phyloP scores from a whole-genome alignment of 2,113 vertebrate species.

The Sinocyclocheilus anshuiensis region DNA sequence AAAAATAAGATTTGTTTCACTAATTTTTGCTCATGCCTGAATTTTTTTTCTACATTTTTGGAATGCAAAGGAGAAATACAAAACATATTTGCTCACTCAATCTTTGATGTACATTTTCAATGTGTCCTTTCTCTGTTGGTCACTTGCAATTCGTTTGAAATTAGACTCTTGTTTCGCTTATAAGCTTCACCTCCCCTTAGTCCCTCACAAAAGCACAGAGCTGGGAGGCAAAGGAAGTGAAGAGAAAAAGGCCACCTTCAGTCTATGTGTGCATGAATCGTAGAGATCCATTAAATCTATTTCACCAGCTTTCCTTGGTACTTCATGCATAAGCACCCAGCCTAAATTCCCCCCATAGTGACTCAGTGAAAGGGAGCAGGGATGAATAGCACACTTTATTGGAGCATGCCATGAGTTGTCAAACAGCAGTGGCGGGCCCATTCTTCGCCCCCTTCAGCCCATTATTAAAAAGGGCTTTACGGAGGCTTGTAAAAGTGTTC shows the following conservation, averaged over 20 bases:
- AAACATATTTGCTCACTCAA: neutral
- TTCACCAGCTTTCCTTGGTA: constrained; percentile 57
- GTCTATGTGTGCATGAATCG: constrained; percentile 63
- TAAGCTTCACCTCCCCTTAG: constrained; percentile 61
- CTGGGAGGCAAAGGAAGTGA: constrained; percentile 55
- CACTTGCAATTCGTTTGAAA: constrained; percentile 51
- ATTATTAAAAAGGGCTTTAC: constrained; percentile 66
- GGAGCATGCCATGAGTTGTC: constrained; percentile 68
- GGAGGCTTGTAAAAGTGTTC: constrained; percentile 70
- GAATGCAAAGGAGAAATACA: neutral
- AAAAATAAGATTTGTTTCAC: too few relatives aligned
- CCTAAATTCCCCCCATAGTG: constrained; percentile 61
- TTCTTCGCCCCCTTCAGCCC: constrained; percentile 63
- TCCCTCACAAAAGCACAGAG: constrained; percentile 55
- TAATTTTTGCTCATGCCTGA: neutral
- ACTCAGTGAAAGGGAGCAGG: constrained; percentile 64
- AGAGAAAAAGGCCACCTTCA: constrained; percentile 62
- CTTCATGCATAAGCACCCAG: constrained; percentile 65
- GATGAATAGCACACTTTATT: constrained; percentile 75
- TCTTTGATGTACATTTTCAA: constrained; percentile 44
- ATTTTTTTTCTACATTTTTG: neutral
- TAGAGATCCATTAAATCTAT: constrained; percentile 67
- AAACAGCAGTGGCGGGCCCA: constrained; percentile 64
- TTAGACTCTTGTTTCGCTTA: constrained; percentile 48
- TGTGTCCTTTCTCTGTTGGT: constrained; percentile 43